phyloP scores from a whole-genome alignment of 2,113 vertebrate species.

The Glaucidium brasilianum region DNA sequence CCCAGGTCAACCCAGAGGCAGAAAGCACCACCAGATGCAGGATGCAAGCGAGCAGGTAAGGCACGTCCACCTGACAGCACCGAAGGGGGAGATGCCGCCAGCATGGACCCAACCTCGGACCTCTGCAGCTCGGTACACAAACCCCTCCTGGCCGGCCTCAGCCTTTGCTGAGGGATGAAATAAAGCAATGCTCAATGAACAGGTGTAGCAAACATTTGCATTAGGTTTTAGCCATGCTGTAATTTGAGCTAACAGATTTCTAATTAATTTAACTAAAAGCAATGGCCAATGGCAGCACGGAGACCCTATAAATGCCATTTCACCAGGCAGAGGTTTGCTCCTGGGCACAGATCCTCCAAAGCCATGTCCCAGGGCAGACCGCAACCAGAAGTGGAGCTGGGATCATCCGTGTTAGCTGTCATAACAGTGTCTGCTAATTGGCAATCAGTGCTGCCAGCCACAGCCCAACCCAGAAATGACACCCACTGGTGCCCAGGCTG shows the following conservation, averaged over 20 bases:
- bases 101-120: not conserved
- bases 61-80: accelerated
- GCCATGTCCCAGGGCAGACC: not conserved
- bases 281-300: accelerated
- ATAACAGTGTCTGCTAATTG: not conserved
- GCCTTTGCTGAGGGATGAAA: not conserved
- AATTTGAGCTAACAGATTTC: not conserved
- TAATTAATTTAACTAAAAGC: not conserved
- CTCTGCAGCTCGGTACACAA: not conserved
- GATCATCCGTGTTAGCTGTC: accelerated
- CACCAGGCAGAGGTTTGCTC: not conserved
- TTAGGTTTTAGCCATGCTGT: not conserved
- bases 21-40: not conserved
- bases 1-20: not conserved
- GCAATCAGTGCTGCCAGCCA: not conserved
- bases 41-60: not conserved
- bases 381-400: not conserved
- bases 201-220: not conserved
- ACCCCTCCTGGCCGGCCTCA: not conserved
- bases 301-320: not conserved
- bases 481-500: accelerated
- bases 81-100: not conserved
- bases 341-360: not conserved
- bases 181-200: not conserved
- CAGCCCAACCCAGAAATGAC: not conserved